These are phyloP conservation scores for Autographa gamma DNA, from an alignment of 2,888 invertebrate species.

Conservation along the genomic window DNA sequence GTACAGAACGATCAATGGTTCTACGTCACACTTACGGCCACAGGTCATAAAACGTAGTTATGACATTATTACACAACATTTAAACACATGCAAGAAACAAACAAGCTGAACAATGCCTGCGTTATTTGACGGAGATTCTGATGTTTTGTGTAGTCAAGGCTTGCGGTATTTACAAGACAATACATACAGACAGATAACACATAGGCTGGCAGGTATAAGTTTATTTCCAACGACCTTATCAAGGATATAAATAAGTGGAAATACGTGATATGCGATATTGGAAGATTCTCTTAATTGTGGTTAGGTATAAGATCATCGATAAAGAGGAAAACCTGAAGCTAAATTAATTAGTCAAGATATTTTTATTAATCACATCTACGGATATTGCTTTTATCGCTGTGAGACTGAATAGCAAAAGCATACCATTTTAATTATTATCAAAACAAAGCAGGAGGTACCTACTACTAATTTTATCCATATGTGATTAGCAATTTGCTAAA, in stretches of 20 bases:
- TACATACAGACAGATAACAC: background rate
- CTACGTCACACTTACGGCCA: background rate
- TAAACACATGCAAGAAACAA: slow-evolving; percentile 9
- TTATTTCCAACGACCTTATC: background rate
- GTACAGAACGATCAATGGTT: background rate
- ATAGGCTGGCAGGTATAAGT: background rate
- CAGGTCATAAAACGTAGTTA: background rate
- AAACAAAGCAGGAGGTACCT: too few relatives aligned
- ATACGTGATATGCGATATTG: background rate
- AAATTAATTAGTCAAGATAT: background rate
- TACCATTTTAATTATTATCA: too few relatives aligned
- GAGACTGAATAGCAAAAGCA: background rate
- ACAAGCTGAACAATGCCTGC: slow-evolving; percentile 19
- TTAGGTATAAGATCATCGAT: background rate
- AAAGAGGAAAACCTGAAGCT: background rate
- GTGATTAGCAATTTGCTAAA: too few relatives aligned
- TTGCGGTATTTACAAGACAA: background rate
- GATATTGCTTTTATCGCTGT: background rate
- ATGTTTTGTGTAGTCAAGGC: background rate
- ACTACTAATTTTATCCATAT: too few relatives aligned
- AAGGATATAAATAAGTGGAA: background rate
- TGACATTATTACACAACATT: slow-evolving; percentile 14
- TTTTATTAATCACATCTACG: background rate
- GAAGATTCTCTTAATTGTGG: background rate
- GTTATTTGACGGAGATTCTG: slow-evolving; percentile 13